Conservation (phyloP, 2,113 vertebrate species). For the Shinisaurus crocodilurus region DNA sequence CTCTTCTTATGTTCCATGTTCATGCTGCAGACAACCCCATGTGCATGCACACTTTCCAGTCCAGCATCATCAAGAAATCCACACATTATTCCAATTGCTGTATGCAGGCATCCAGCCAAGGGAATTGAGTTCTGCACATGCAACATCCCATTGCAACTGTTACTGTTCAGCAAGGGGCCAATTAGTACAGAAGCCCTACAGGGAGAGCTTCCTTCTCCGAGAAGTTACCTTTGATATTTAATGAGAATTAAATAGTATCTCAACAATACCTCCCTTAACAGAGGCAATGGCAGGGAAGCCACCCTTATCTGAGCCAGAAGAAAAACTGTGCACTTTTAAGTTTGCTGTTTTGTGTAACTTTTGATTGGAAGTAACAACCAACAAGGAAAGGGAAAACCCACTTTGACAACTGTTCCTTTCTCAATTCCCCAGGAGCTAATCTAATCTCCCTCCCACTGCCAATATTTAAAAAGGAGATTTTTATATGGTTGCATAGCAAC, state of each 20-base stretch:
- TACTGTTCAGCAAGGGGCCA: background rate
- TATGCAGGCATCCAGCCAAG: background rate
- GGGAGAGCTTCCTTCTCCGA: background rate
- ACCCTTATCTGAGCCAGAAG: background rate
- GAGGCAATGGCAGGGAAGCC: background rate
- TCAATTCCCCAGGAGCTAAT: slow-evolving; percentile 43
- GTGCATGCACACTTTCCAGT: background rate
- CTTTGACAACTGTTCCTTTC: background rate
- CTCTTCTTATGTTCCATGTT: too few species aligned
- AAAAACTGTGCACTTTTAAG: slow-evolving; percentile 24
- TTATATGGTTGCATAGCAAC: slow-evolving; percentile 75
- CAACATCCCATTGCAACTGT: background rate
- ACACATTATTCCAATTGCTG: too few species aligned
- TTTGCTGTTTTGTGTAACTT: background rate
- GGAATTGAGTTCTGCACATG: background rate
- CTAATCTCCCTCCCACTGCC: slow-evolving; percentile 53
- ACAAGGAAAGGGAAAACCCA: background rate
- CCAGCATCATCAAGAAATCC: background rate
- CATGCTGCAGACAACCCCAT: background rate
- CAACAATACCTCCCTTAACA: background rate
- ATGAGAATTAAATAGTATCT: background rate
- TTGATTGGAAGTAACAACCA: background rate
- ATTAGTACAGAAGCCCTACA: background rate
- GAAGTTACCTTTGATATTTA: background rate
- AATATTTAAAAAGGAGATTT: slow-evolving; percentile 60